Conservation (phyloP, 2,888 invertebrate species). For the Notodromas monacha region DNA sequence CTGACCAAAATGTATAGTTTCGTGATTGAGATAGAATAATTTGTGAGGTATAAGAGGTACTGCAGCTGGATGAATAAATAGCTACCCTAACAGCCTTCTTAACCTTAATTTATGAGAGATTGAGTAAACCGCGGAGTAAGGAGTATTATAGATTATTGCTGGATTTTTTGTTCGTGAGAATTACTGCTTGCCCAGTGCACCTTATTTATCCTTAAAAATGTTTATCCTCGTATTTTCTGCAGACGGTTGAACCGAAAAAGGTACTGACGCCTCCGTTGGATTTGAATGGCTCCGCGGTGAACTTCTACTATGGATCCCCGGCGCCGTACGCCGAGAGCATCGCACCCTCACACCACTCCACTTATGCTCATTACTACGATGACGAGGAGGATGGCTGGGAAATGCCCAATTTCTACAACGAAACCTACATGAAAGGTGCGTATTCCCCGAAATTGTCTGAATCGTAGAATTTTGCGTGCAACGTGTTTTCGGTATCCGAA, state of each 20-base stretch:
- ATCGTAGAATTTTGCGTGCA: slow-evolving; percentile 6
- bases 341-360: slow-evolving; percentile 74
- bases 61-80: too few relatives aligned
- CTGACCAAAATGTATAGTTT: too few relatives aligned
- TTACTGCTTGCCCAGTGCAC: too few relatives aligned
- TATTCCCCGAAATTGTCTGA: background rate
- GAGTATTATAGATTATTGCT: too few relatives aligned
- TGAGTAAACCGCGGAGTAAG: too few relatives aligned
- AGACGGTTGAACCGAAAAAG: slow-evolving; percentile 43
- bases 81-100: too few relatives aligned
- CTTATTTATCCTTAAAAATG: too few relatives aligned
- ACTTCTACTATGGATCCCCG: slow-evolving; percentile 79
- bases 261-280: slow-evolving; percentile 56
- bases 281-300: slow-evolving; percentile 69
- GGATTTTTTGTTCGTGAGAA: too few relatives aligned
- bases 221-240: too few relatives aligned
- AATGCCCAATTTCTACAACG: slow-evolving; percentile 86
- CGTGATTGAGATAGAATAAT: too few relatives aligned
- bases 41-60: too few relatives aligned
- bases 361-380: slow-evolving; percentile 78
- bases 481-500: background rate
- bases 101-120: too few relatives aligned
- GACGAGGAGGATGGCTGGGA: slow-evolving; percentile 90
- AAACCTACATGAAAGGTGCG: slow-evolving; percentile 51
- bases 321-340: slow-evolving; percentile 81